These are phyloP conservation scores for Congeria kusceri DNA, from an alignment of 2,888 invertebrate species.

Conservation along the genomic window DNA sequence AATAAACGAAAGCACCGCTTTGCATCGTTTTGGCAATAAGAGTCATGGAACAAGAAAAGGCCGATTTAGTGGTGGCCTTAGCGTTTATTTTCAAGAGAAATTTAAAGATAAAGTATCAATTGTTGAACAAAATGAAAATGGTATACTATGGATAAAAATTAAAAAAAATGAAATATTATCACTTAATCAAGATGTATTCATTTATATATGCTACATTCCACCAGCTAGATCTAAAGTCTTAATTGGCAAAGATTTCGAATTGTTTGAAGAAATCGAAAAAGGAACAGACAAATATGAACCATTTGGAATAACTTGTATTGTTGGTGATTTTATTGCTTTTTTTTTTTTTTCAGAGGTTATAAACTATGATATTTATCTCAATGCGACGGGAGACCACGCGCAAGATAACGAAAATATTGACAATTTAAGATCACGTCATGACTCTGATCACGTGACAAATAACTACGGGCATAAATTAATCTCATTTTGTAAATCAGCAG, in stretches of 20 bases:
- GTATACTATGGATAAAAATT: slow-evolving; percentile 33
- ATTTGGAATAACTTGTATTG: slow-evolving; percentile 14
- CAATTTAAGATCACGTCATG: too few species aligned
- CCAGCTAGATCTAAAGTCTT: slow-evolving; percentile 12
- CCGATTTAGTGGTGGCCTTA: slow-evolving; percentile 22
- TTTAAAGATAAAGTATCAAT: neutral
- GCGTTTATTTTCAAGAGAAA: slow-evolving; percentile 11
- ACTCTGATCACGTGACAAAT: too few species aligned
- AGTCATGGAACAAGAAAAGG: slow-evolving; percentile 12
- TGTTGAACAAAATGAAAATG: slow-evolving; percentile 12
- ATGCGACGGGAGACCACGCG: too few species aligned
- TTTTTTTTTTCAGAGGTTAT: too few species aligned
- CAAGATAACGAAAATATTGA: too few species aligned
- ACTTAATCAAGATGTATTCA: slow-evolving; percentile 22
- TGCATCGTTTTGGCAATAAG: slow-evolving; percentile 16
- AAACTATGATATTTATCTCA: too few species aligned
- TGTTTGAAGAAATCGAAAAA: slow-evolving; percentile 39
- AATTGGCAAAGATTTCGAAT: slow-evolving; percentile 7
- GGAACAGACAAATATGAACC: slow-evolving; percentile 24
- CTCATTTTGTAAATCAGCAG: too few species aligned
- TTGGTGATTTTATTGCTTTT: neutral
- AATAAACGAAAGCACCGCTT: slow-evolving; percentile 12
- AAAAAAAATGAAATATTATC: slow-evolving; percentile 7
- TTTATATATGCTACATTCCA: slow-evolving; percentile 14
- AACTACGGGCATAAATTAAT: too few species aligned